phyloP scores from a whole-genome alignment of 2,113 vertebrate genomes.

The Zingel zingel region DNA sequence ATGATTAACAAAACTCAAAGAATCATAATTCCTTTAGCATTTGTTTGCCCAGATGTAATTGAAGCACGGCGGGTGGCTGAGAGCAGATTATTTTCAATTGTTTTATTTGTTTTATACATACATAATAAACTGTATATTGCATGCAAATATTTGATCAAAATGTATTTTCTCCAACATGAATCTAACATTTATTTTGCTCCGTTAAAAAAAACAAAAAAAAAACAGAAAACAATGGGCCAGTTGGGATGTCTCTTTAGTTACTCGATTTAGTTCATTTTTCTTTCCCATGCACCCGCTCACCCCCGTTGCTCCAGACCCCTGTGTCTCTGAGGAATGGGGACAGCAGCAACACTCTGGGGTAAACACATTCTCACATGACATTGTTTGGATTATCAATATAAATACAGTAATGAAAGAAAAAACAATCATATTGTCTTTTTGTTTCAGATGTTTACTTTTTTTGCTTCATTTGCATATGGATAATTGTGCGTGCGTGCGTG shows the following conservation, averaged over 20 bases:
- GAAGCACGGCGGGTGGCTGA: background rate
- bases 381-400: background rate
- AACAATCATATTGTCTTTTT: background rate
- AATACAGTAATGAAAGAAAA: background rate
- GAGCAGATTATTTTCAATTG: background rate
- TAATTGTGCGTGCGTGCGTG: too few relatives aligned
- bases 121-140: background rate
- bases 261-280: background rate
- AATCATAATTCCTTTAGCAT: too few relatives aligned
- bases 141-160: background rate
- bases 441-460: background rate
- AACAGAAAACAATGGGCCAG: background rate
- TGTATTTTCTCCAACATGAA: background rate
- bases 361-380: conserved; percentile 24
- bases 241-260: background rate
- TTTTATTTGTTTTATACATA: background rate
- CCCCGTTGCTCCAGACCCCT: conserved; percentile 15
- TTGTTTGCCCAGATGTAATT: background rate
- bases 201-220: background rate
- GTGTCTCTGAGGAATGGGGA: conserved; percentile 57
- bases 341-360: conserved; percentile 44
- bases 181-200: background rate
- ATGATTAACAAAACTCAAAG: too few relatives aligned
- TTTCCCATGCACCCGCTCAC: conserved; percentile 27
- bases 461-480: conserved; percentile 4